Conservation (phyloP, 2,797 vertebrate genomes). For the Pelobates cultripes region DNA sequence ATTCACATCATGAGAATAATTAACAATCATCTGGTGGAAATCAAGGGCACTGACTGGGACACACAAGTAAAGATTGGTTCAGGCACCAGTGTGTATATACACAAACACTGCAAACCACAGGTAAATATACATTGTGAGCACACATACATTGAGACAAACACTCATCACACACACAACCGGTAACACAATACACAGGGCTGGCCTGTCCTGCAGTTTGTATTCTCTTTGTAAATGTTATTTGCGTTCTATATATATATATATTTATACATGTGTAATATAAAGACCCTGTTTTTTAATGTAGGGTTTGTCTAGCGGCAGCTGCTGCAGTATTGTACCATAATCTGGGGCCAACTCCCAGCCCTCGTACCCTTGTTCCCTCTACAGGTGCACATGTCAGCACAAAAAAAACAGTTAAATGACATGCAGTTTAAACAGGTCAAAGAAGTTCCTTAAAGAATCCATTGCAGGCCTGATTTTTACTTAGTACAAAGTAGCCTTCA, state of each 20-base stretch:
- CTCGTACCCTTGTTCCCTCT: background rate
- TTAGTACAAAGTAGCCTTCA: too few relatives aligned
- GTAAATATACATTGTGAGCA: background rate
- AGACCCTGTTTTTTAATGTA: constrained; percentile 55
- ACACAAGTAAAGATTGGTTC: background rate
- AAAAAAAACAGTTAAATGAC: too few relatives aligned
- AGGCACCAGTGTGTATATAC: background rate
- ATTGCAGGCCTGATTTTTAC: too few relatives aligned
- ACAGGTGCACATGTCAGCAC: background rate
- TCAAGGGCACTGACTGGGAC: background rate
- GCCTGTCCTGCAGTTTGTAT: constrained; percentile 51
- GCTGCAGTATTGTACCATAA: constrained; percentile 47
- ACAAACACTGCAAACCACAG: background rate
- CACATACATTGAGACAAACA: background rate
- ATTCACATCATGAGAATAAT: too few relatives aligned
- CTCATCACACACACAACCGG: background rate
- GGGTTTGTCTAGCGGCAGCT: constrained; percentile 40
- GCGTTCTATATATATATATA: constrained; percentile 54
- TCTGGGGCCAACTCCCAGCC: constrained; percentile 12
- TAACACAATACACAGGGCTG: constrained; percentile 8
- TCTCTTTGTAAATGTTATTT: constrained; percentile 56
- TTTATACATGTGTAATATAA: constrained; percentile 57
- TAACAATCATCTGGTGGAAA: too few relatives aligned
- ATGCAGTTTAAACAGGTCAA: too few relatives aligned
- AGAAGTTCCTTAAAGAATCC: too few relatives aligned